phyloP scores from a whole-genome alignment of 2,888 invertebrate species.

The Hetaerina titia region DNA sequence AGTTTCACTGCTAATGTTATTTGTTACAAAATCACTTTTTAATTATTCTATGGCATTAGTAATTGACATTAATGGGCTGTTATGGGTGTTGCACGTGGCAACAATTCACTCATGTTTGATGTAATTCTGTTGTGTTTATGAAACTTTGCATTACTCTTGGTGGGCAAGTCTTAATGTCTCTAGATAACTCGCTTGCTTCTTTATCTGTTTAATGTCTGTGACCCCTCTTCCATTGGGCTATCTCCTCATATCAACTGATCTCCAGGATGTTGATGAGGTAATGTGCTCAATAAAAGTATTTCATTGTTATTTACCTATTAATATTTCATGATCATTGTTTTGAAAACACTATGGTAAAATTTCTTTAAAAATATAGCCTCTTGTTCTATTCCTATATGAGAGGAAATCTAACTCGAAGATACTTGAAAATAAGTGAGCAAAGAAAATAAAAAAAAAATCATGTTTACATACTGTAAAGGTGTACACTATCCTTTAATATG shows the following conservation, averaged over 20 bases:
- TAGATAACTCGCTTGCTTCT: constrained; percentile 67
- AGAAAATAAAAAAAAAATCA: not conserved
- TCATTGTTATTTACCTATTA: constrained; percentile 36
- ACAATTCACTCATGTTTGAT: constrained; percentile 58
- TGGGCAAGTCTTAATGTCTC: constrained; percentile 62
- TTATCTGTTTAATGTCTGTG: constrained; percentile 67
- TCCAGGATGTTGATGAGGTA: constrained; percentile 66
- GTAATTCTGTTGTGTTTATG: constrained; percentile 51
- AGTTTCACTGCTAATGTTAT: constrained; percentile 59
- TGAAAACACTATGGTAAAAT: too few species aligned
- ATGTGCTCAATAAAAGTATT: constrained; percentile 59
- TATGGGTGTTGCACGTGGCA: constrained; percentile 63
- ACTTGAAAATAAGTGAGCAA: not conserved
- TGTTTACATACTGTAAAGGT: not conserved
- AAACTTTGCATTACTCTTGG: constrained; percentile 50
- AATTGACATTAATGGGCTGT: constrained; percentile 57
- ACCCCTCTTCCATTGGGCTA: constrained; percentile 67
- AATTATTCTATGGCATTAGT: constrained; percentile 56
- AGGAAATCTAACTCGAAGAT: not conserved
- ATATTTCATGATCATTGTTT: not conserved
- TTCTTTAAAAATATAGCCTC: not conserved
- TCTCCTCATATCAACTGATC: constrained; percentile 66
- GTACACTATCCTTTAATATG: too few species aligned
- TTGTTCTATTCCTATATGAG: not conserved
- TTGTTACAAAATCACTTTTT: constrained; percentile 41